A percentile compares a stretch with the other conserved stretches of the same genome.
These are phyloP conservation scores for Anolis carolinensis DNA, from an alignment of 2,113 vertebrate genomes.

Conservation along the genomic window DNA sequence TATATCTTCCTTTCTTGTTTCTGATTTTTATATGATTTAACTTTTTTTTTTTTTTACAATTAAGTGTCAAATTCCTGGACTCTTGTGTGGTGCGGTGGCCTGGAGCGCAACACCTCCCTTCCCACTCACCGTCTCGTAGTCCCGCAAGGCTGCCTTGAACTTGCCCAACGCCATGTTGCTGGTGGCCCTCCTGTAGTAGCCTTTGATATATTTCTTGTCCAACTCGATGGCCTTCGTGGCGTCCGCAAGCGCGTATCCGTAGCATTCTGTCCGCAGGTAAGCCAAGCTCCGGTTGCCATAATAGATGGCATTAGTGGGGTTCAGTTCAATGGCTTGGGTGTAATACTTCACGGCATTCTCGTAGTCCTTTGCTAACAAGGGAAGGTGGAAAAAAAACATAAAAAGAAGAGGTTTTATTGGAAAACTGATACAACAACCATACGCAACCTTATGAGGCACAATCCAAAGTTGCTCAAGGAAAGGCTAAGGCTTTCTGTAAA, in stretches of 20 bases:
- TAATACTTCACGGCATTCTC: slow-evolving; percentile 93
- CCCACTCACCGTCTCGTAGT: slow-evolving; percentile 90
- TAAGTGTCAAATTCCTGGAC: too few relatives aligned
- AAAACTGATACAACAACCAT: background rate
- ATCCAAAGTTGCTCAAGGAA: background rate
- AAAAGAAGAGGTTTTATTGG: background rate
- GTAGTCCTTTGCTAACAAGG: slow-evolving; percentile 82
- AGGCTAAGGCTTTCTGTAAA: background rate
- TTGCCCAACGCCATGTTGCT: slow-evolving; percentile 97
- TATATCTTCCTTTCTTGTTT: too few relatives aligned
- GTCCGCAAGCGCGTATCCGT: slow-evolving; percentile 91
- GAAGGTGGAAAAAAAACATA: background rate
- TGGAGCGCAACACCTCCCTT: too few relatives aligned
- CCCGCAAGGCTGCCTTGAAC: slow-evolving; percentile 92
- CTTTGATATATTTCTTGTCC: slow-evolving; percentile 94
- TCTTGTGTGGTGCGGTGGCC: too few relatives aligned
- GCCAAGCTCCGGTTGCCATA: slow-evolving; percentile 94
- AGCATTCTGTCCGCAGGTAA: slow-evolving; percentile 94
- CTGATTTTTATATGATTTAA: too few relatives aligned
- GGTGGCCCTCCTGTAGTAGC: slow-evolving; percentile 91
- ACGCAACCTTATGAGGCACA: background rate
- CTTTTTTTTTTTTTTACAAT: too few relatives aligned
- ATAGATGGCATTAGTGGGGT: slow-evolving; percentile 88
- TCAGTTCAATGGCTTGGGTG: slow-evolving; percentile 88
- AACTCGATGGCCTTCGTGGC: slow-evolving; percentile 89